Base-by-base conservation (phyloP, 2,888 invertebrate species). In the Drosophila recens region DNA sequence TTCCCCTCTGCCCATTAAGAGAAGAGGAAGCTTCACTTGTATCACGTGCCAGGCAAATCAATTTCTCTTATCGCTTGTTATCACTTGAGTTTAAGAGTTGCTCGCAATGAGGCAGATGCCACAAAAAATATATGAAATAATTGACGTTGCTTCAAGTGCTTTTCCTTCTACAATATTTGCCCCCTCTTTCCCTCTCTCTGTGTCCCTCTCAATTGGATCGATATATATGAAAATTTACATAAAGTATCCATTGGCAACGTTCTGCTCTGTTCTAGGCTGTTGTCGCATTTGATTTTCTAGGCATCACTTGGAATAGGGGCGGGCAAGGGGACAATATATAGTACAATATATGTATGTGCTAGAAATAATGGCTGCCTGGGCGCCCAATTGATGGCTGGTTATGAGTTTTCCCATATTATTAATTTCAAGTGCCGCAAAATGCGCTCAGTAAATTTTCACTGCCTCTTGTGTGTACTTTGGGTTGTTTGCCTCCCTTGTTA, bases 391-490 rank as follows among this genome's bases (percentile, higher is more conserved):
- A 72, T 79, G 72, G 45, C 65, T 59, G 75, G 59, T 76, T 78
- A 72, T 71, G 80, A 64, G 59, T 64, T 74, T 77, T 51, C 34
- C 67, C 67, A 71, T 78, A 42, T 78, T 81, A 81, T 81, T 80
- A 78, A 72, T 78, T 80, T 81, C 82, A 80, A 80, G 80, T 80
- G 74, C 81, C 74, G 51, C 74, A 80, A 80, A 80, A 73, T 66
- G 59, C 38, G 63, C 48, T 5, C 58, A 68, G 61, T 77, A 71
- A 63, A 68, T 73, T 71, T 57, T 46, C 45, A 57, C 56, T 20
- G 51, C 36, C 51, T 38, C 45, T 36, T 38, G 20, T 20, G 53
- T 67, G 51, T 54, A 46, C 42, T 58, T 45, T 34, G 33, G 4
- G n/a, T 10, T 34, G 15, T 10, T 34, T 62, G n/a, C 45, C 45